A percentile compares a stretch with the other conserved stretches of the same genome.
Conservation (phyloP, 2,797 vertebrate genomes). For the Eurystomus glaucurus region DNA sequence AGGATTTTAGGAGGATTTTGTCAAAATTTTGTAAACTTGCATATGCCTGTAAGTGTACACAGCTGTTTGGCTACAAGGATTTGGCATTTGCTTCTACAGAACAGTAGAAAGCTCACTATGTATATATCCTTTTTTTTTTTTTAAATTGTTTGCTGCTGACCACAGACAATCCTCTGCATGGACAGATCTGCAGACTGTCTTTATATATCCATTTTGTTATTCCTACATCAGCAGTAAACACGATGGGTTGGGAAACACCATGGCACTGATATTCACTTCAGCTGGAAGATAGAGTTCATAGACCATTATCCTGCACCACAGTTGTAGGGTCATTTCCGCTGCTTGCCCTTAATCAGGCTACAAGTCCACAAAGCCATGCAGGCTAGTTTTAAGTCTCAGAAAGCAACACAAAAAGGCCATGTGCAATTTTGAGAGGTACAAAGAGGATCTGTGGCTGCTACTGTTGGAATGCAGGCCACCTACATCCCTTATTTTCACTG, state of each 20-base stretch:
- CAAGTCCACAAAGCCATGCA: neutral
- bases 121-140: neutral
- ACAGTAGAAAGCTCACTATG: neutral
- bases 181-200: neutral
- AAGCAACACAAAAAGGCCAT: neutral
- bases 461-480: neutral
- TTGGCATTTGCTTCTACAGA: neutral
- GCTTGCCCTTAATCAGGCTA: neutral
- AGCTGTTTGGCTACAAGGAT: neutral
- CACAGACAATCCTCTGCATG: fast-evolving
- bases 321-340: neutral
- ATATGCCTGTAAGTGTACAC: neutral
- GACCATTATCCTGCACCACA: fast-evolving
- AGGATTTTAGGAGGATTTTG: neutral
- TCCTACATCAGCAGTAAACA: neutral
- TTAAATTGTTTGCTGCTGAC: neutral
- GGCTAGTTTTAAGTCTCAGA: neutral
- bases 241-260: fast-evolving
- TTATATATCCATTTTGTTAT: neutral
- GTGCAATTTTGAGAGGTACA: neutral
- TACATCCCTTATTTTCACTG: neutral
- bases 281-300: neutral
- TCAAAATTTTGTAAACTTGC: neutral
- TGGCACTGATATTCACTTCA: neutral
- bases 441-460: neutral